Percentiles rank a stretch among this genome's conserved stretches.
Conservation (phyloP, 1,140 invertebrate species). For the Archivesica marissinica region DNA sequence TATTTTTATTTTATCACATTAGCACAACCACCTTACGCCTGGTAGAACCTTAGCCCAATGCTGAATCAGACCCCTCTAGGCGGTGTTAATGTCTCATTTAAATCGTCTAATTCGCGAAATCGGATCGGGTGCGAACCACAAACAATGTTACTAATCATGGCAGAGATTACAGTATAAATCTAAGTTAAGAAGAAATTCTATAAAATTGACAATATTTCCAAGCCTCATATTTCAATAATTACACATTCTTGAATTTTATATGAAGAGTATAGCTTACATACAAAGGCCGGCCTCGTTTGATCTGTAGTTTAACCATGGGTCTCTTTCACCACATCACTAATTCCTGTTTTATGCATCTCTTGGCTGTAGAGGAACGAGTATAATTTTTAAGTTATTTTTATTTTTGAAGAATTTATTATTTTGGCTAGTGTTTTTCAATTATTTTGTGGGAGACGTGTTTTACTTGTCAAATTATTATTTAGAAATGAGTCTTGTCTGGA, state of each 20-base stretch:
- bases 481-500: too few relatives aligned
- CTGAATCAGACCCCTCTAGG: slow-evolving; percentile 1
- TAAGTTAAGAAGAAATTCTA: slow-evolving; percentile 39
- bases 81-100: slow-evolving; percentile 35
- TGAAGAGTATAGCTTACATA: slow-evolving; percentile 43
- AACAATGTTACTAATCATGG: slow-evolving; percentile 59
- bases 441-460: neutral
- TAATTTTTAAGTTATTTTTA: too few relatives aligned
- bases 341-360: neutral
- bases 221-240: slow-evolving; percentile 43
- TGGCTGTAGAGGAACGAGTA: too few relatives aligned
- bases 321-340: slow-evolving; percentile 32
- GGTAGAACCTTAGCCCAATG: neutral
- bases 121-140: slow-evolving; percentile 48
- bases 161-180: slow-evolving; percentile 32
- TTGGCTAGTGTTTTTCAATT: neutral
- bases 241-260: slow-evolving; percentile 46
- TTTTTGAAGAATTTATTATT: too few relatives aligned
- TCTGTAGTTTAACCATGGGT: neutral
- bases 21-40: too few relatives aligned
- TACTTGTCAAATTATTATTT: too few relatives aligned
- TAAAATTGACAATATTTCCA: slow-evolving; percentile 32
- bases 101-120: slow-evolving; percentile 41
- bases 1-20: too few relatives aligned
- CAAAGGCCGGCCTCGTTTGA: slow-evolving; percentile 23